phyloP scores from a whole-genome alignment of 2,888 invertebrate genomes.

The Holacanthella duospinosa region DNA sequence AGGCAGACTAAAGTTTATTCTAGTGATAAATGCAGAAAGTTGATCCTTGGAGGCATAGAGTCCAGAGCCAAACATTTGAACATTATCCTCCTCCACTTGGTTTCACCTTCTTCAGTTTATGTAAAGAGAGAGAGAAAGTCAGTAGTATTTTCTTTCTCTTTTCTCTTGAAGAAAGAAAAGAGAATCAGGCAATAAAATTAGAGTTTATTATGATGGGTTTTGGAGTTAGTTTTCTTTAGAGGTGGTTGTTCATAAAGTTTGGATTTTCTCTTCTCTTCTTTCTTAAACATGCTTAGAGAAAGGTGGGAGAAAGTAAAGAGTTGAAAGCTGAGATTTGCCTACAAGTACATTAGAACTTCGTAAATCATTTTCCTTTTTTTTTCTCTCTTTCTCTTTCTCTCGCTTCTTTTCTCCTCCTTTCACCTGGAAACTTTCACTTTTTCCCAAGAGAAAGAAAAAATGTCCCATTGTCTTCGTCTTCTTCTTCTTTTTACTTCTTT shows the following conservation, averaged over 20 bases:
- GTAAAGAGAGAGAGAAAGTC: slow-evolving; percentile 16
- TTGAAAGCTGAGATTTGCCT: slow-evolving; percentile 35
- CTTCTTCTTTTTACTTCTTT: not conserved
- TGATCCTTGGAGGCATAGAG: slow-evolving; percentile 38
- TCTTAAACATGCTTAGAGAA: too few relatives aligned
- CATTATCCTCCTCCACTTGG: slow-evolving; percentile 36
- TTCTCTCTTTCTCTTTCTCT: too few relatives aligned
- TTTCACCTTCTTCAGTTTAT: slow-evolving; percentile 33
- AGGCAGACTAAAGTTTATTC: slow-evolving; percentile 31
- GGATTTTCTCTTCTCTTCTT: slow-evolving; percentile 19
- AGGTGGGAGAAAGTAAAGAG: too few relatives aligned
- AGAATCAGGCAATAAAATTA: slow-evolving; percentile 38
- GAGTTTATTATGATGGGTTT: slow-evolving; percentile 34
- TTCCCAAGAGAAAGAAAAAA: slow-evolving; percentile 1
- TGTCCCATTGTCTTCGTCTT: too few relatives aligned
- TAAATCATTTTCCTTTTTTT: slow-evolving; percentile 28
- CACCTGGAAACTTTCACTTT: not conserved
- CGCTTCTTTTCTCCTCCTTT: too few relatives aligned
- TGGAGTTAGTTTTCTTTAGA: not conserved
- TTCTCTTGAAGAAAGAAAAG: slow-evolving; percentile 12
- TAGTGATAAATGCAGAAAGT: slow-evolving; percentile 38
- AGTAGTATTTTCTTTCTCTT: slow-evolving; percentile 15
- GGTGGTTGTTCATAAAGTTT: slow-evolving; percentile 36
- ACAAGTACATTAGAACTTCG: slow-evolving; percentile 36
- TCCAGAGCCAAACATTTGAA: slow-evolving; percentile 16